Evolutionary conservation across 2,113 vertebrate species (phyloP).

Genomic region (Silurus asotus): DNA sequence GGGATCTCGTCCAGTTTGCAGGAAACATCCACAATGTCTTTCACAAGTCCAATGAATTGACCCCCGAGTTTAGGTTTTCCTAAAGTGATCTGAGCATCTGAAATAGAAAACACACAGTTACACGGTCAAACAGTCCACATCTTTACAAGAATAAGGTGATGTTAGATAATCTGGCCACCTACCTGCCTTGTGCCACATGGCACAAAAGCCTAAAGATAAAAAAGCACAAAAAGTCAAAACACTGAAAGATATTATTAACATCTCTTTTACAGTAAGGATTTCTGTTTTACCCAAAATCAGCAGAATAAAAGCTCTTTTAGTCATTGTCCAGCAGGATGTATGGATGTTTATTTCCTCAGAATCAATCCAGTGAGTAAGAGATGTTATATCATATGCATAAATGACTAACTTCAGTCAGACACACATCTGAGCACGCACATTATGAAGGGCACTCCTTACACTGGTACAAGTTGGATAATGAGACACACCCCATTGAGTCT

Average conservation of each 20-base stretch:
- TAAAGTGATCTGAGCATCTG: slow-evolving; percentile 52
- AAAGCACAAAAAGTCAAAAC: not conserved
- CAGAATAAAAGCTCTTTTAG: slow-evolving; percentile 6
- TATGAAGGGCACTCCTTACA: not conserved
- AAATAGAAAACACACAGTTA: not conserved
- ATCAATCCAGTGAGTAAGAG: not conserved
- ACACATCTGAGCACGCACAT: not conserved
- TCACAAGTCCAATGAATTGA: slow-evolving; percentile 27
- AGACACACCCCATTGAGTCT: slow-evolving; percentile 24
- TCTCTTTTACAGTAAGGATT: not conserved
- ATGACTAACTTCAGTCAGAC: not conserved
- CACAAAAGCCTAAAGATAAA: slow-evolving; percentile 15
- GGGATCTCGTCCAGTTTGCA: slow-evolving; percentile 49
- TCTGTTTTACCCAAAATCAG: slow-evolving; percentile 15
- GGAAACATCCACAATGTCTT: accelerated
- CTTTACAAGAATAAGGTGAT: not conserved
- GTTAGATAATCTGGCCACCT: not conserved
- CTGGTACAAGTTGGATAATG: slow-evolving; percentile 13
- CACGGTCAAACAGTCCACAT: not conserved
- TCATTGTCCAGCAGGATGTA: not conserved
- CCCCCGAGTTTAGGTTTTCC: slow-evolving; percentile 42
- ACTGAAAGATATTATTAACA: not conserved
- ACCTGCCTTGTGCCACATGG: slow-evolving; percentile 27
- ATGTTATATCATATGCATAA: not conserved
- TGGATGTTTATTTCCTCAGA: not conserved